Evolutionary conservation across 1,140 invertebrate species (phyloP), one percentile per base, ranked within the genome.

Genomic region (Stenopsyche tienmushanensis): DNA sequence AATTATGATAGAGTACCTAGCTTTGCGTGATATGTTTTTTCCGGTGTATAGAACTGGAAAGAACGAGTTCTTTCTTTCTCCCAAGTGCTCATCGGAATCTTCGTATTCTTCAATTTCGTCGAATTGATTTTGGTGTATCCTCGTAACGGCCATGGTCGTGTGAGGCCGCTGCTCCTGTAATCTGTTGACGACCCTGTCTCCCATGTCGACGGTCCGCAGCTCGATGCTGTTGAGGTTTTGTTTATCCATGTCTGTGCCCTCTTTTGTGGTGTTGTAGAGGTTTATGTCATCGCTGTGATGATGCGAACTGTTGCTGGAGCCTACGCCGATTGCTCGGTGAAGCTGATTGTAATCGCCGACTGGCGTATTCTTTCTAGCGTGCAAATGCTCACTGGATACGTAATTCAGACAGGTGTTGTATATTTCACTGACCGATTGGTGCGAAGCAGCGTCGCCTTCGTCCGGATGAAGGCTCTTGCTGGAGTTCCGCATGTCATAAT

Each of bases 11-110:
- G 8, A 8, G 13, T 62, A 65, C 59, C 52, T 63, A 25, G 13
- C 29, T 49, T 58, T 70, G 21, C 62, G 60, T 1, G 53, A 3
- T 39, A 64, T 70, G 29, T 70, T 66, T 23, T 62, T 57, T 62
- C 69, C 69, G 2, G 42, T 52, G 58, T 70, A 70, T 9, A 47
- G 24, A 9, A 64, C 23, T 0, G 62, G 65, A 23, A 65, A 53
- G 15, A 39, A 41, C 13, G 49, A 41, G 23, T 41, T 21, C 2
- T 45, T 24, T 5, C 8, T 17, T 10, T 59, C 39, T 3, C 34
- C 34, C 7, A 42, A 39, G 1, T 25, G 34, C 24, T 62, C 57
- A 25, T 44, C 15, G n/a, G 20, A 41, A 26, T 65, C 54, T n/a
- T 70, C 64, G 25, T 65, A 63, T 5, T 42, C 17, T 39, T 60